Base-by-base conservation (phyloP, 2,113 vertebrate species). In the Takifugu bimaculatus region DNA sequence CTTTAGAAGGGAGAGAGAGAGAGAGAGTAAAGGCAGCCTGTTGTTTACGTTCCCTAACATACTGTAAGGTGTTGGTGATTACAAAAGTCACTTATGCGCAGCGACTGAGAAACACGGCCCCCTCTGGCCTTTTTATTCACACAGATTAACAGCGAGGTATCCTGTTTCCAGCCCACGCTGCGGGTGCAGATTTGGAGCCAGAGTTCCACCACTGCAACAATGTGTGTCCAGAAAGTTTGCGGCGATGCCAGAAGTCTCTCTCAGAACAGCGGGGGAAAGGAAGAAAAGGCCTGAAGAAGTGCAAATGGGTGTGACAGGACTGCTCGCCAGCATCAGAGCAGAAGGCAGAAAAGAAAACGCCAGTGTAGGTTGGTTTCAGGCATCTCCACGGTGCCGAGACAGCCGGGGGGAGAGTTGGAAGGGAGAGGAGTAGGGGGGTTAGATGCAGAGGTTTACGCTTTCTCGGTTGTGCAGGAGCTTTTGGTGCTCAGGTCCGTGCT, bases 401-500 rank as follows among this genome's bases (percentile, higher is more conserved):
- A 50, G 28, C 43, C 45, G 54, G 53, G 69, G 58, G 50, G 42
- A 50, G 67, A 47, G 57, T 15, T 54, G 26, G 47, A 43, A 20
- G 51, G 6, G 28, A 14, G 27, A 27, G 20, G 51, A 20, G 15
- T 26, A 20, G 60, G 54, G 65, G 51, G 50, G 13, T 11, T 39
- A 45, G 45, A 49, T 3, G 47, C 26, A 50, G 29, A 57, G 42
- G 49, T 52, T 88, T 85, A 90, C 6, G 79, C 81, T 61, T 82
- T 79, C n/a, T 75, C 73, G 66, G 88, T 79, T 1, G 60, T n/a
- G 57, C 90, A 91, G 57, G 86, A 68, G 56, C 72, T 63, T 75
- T 82, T 72, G 20, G 20, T 20, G 14, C 55, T 83, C 65, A 79
- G 44, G 42, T 50, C 70, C n/a, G 48, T 75, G n/a, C 85, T 94